Evolutionary conservation across 2,797 vertebrate genomes (phyloP), one percentile per base, ranked within the genome.

Genomic region (Apodemus agrarius): DNA sequence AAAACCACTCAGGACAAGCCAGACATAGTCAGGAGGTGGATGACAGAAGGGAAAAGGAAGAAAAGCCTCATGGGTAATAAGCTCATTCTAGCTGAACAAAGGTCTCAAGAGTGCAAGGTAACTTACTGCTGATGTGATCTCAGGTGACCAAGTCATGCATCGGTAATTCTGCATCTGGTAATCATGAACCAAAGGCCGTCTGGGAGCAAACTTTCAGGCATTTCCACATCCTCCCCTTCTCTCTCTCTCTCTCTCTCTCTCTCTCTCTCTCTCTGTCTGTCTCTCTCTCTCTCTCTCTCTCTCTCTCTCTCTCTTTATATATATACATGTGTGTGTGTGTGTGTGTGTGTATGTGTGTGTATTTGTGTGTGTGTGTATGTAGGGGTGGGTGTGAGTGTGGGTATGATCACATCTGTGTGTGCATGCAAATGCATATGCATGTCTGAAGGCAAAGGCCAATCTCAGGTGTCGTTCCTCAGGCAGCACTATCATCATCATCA

Each of bases 101-200:
- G 24, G 31, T 1, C 54, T 72, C 72, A 17, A 54, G 10, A 80
- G 31, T 37, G 0, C 7, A 13, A 81, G 26, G 29, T 22, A 16
- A 69, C 16, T 88, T 3, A 40, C 4, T 1, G 6, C 1, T 5
- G 6, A 54, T 26, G 65, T 40, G 11, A 49, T 43, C 40, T 49
- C 78, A 21, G 65, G 40, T 49, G n/a, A 79, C n/a, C 72, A 26
- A 59, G 75, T 34, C 6, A 13, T 16, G 29, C 65, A 92, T 46
- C 52, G 46, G 0, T 6, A 37, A 34, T 17, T 40, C 4, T 43
- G 34, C 6, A 40, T 13, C n/a, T 0, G 0, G 63, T 9, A 57
- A 59, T 31, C 86, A 80, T 26, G 21, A 63, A 21, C 49, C 34
- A 59, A 90, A 57, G 67, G 43, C 17, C 57, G 16, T 72, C 65